Evolutionary conservation across 2,797 vertebrate species (phyloP).

Genomic region (Sylvia borin): DNA sequence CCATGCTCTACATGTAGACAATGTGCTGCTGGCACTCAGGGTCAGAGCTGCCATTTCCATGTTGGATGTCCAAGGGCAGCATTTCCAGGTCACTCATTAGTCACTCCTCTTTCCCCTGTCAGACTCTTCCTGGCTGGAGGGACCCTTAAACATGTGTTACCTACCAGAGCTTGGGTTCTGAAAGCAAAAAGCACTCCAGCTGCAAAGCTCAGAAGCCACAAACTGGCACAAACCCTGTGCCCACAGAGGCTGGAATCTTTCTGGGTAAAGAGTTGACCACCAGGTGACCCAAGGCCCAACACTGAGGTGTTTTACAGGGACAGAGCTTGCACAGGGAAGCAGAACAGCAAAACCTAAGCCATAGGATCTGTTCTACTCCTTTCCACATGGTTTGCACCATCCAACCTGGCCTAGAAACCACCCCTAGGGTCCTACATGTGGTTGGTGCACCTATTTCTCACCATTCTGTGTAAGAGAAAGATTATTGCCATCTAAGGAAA

Average conservation of each 20-base stretch:
- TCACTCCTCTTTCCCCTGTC: neutral
- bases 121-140: neutral
- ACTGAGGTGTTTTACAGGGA: neutral
- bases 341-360: neutral
- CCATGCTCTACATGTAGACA: rapidly evolving
- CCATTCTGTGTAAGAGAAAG: neutral
- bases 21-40: neutral
- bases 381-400: neutral
- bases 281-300: neutral
- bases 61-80: neutral
- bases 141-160: neutral
- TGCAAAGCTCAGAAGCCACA: neutral
- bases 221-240: neutral
- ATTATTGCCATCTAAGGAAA: neutral
- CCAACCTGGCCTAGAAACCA: neutral
- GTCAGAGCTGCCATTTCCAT: neutral
- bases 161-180: neutral
- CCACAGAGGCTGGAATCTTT: neutral
- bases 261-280: neutral
- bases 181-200: neutral
- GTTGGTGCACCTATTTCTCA: neutral
- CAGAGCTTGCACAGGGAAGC: neutral
- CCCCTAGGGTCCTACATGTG: neutral
- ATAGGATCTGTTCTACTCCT: neutral
- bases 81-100: neutral